A percentile compares a stretch with the other conserved stretches of the same genome.
Evolutionary conservation across 2,113 vertebrate genomes (phyloP).

Genomic region (Donacobius atricapilla): DNA sequence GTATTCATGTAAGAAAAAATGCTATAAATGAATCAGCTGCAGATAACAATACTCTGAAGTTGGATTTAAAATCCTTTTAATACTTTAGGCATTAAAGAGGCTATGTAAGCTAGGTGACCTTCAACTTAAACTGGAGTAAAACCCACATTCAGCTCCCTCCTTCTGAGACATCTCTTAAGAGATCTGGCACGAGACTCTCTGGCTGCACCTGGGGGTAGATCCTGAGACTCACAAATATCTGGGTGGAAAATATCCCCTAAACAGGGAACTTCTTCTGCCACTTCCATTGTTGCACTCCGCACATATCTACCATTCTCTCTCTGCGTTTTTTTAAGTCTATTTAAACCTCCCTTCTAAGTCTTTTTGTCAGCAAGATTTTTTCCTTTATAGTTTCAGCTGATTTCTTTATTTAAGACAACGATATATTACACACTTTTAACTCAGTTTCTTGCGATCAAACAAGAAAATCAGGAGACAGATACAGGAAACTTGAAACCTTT

Average conservation of each 20-base stretch:
- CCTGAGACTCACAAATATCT: neutral
- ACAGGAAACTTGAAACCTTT: rapidly evolving
- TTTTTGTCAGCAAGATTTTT: neutral
- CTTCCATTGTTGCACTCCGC: neutral
- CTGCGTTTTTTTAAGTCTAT: neutral
- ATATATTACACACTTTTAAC: neutral
- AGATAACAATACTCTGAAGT: neutral
- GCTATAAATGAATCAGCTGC: neutral
- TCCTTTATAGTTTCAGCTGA: neutral
- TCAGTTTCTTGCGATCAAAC: neutral
- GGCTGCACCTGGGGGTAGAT: neutral
- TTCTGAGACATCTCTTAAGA: neutral
- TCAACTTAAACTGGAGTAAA: neutral
- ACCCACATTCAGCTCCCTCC: neutral
- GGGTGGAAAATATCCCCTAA: neutral
- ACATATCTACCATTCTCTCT: neutral
- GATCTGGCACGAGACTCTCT: neutral
- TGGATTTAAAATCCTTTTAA: neutral
- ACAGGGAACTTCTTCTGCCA: neutral
- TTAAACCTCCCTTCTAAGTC: neutral
- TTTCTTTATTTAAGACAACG: neutral
- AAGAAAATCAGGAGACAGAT: neutral
- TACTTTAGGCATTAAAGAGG: neutral
- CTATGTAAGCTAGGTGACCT: neutral
- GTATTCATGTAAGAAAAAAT: neutral